These are phyloP conservation scores for Allophyes oxyacanthae DNA, from an alignment of 2,888 invertebrate species.

Conservation along the genomic window DNA sequence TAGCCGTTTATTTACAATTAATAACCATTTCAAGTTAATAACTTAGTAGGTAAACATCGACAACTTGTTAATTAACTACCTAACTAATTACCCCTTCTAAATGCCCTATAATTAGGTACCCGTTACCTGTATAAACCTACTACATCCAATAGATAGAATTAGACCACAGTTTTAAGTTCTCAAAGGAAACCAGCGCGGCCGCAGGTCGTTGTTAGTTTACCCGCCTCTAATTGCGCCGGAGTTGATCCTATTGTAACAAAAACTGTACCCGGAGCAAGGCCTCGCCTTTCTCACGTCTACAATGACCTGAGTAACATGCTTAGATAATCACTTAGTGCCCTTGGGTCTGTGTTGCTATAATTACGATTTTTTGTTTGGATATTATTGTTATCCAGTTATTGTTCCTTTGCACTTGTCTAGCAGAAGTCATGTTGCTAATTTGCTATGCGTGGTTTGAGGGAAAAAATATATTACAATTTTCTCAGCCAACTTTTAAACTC, in stretches of 20 bases:
- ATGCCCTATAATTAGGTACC: too few species aligned
- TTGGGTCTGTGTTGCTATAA: constrained; percentile 36
- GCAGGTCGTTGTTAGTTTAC: constrained; percentile 10
- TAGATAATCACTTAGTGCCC: constrained; percentile 46
- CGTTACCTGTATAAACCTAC: too few species aligned
- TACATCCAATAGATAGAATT: not conserved
- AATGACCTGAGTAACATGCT: constrained; percentile 37
- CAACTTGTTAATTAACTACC: too few species aligned
- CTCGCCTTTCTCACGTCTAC: constrained; percentile 56
- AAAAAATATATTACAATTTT: too few species aligned
- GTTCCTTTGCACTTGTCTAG: too few species aligned
- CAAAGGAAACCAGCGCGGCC: constrained; percentile 5
- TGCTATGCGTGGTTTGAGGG: too few species aligned
- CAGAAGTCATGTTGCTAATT: too few species aligned
- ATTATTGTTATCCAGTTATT: constrained; percentile 17
- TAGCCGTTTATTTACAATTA: too few species aligned
- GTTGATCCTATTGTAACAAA: constrained; percentile 44
- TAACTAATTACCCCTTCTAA: too few species aligned
- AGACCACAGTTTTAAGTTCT: constrained; percentile 13
- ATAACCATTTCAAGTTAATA: too few species aligned
- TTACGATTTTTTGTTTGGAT: constrained; percentile 35
- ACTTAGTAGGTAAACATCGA: too few species aligned
- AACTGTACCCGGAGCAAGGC: constrained; percentile 50
- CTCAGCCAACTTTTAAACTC: too few species aligned
- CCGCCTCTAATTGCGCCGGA: constrained; percentile 31